A percentile compares a stretch with the other conserved stretches of the same genome.
Evolutionary conservation across 2,797 vertebrate genomes (phyloP).

Genomic region (Benthosema pterotum): DNA sequence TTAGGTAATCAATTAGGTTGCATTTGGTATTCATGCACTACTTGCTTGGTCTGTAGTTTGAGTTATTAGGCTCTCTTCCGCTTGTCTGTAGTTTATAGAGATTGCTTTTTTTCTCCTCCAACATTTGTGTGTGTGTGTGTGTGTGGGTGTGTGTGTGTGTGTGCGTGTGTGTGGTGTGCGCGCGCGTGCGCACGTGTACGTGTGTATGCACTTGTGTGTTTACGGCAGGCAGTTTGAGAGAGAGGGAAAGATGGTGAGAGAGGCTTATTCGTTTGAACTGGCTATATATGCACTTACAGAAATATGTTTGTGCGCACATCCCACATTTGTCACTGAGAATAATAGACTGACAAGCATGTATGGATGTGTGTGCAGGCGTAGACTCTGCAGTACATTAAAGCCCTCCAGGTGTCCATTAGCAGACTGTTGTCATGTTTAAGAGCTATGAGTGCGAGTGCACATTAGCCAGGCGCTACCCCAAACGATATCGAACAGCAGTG

Average conservation of each 20-base stretch:
- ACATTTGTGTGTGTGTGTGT: background rate
- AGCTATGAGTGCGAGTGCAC: constrained; percentile 58
- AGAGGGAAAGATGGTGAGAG: background rate
- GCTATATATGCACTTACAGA: constrained; percentile 11
- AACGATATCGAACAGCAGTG: constrained; percentile 55
- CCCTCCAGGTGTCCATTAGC: constrained; percentile 66
- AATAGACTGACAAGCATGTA: constrained; percentile 10
- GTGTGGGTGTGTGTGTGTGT: too few relatives aligned
- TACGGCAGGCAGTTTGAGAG: too few relatives aligned
- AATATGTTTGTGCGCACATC: background rate
- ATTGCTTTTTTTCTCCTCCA: constrained; percentile 10
- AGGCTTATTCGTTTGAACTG: background rate
- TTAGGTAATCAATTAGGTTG: constrained; percentile 81
- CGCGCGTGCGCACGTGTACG: too few relatives aligned
- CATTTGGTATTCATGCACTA: constrained; percentile 82
- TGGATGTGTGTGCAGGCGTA: too few relatives aligned
- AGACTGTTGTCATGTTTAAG: constrained; percentile 55
- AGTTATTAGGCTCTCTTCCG: constrained; percentile 72
- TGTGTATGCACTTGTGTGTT: too few relatives aligned
- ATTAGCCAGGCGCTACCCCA: constrained; percentile 64
- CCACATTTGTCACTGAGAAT: background rate
- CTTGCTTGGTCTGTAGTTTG: constrained; percentile 70
- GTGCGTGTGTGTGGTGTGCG: too few relatives aligned
- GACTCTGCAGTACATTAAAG: constrained; percentile 57
- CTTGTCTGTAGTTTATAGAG: constrained; percentile 44